Evolutionary conservation across 2,888 invertebrate genomes (phyloP).

Genomic region (Hyalella azteca): DNA sequence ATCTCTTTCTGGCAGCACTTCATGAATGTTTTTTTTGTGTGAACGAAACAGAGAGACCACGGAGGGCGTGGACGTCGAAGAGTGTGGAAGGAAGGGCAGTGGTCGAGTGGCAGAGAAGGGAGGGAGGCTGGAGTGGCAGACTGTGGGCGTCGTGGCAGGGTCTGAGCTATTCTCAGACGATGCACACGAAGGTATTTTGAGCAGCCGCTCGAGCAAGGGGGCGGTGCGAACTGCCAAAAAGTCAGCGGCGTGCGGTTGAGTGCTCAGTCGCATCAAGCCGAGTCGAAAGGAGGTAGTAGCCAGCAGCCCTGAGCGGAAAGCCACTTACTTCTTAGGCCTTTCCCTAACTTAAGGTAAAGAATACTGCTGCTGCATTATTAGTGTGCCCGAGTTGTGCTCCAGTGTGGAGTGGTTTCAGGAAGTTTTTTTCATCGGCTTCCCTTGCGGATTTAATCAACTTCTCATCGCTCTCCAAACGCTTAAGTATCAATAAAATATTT

Average conservation of each 20-base stretch:
- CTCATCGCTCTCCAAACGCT: background rate
- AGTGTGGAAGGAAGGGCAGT: too few relatives aligned
- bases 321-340: slow-evolving; percentile 35
- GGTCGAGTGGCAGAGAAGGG: background rate
- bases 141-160: slow-evolving; percentile 23
- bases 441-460: background rate
- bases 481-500: background rate
- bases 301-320: slow-evolving; percentile 27
- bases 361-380: slow-evolving; percentile 1
- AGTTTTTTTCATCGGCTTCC: background rate
- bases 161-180: slow-evolving; percentile 19
- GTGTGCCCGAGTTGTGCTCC: background rate
- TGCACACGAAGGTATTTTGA: slow-evolving; percentile 26
- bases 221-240: slow-evolving; percentile 39
- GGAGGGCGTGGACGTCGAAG: too few relatives aligned
- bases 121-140: background rate
- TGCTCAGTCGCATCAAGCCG: slow-evolving; percentile 40
- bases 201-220: slow-evolving; percentile 31
- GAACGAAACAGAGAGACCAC: too few relatives aligned
- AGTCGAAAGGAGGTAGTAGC: slow-evolving; percentile 39
- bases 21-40: too few relatives aligned
- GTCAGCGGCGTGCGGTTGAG: background rate
- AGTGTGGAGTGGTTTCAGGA: background rate
- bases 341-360: slow-evolving; percentile 36
- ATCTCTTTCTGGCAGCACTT: too few relatives aligned